A percentile compares a stretch with the other conserved stretches of the same genome.
phyloP scores from a whole-genome alignment of 2,113 vertebrate species.

The Meriones unguiculatus region DNA sequence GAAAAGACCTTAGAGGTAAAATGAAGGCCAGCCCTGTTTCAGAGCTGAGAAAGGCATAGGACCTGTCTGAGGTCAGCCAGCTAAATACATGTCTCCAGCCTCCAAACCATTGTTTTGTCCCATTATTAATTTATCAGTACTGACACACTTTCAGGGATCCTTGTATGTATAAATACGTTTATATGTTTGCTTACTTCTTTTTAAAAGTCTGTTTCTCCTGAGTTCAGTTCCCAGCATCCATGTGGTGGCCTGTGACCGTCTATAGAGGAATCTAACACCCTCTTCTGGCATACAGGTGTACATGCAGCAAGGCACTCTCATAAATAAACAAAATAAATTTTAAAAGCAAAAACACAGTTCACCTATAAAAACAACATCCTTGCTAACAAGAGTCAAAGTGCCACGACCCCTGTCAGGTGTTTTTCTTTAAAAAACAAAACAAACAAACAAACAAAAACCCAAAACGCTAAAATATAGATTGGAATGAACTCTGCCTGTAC shows the following conservation, averaged over 20 bases:
- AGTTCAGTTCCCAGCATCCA: neutral
- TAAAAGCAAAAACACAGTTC: neutral
- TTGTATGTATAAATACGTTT: neutral
- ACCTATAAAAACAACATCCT: neutral
- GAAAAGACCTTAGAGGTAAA: conserved; percentile 11
- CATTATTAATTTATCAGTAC: conserved; percentile 17
- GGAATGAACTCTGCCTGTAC: neutral
- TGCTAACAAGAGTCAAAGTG: neutral
- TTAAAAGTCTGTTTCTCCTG: neutral
- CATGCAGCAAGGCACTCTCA: neutral
- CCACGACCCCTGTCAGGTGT: neutral
- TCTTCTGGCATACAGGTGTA: neutral
- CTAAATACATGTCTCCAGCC: neutral
- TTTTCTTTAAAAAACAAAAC: neutral
- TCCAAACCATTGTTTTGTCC: conserved; percentile 38
- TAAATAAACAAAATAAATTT: neutral
- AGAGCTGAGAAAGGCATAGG: neutral
- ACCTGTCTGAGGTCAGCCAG: conserved; percentile 10
- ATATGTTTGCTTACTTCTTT: neutral
- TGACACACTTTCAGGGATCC: conserved; percentile 7
- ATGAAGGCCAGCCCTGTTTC: conserved; percentile 49
- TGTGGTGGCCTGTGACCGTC: neutral
- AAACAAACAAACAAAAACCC: neutral
- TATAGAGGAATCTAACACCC: neutral
- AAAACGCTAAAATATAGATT: neutral